Evolutionary conservation across 1,140 invertebrate genomes (phyloP), one percentile per base, ranked within the genome.

Genomic region (Apis cerana): DNA sequence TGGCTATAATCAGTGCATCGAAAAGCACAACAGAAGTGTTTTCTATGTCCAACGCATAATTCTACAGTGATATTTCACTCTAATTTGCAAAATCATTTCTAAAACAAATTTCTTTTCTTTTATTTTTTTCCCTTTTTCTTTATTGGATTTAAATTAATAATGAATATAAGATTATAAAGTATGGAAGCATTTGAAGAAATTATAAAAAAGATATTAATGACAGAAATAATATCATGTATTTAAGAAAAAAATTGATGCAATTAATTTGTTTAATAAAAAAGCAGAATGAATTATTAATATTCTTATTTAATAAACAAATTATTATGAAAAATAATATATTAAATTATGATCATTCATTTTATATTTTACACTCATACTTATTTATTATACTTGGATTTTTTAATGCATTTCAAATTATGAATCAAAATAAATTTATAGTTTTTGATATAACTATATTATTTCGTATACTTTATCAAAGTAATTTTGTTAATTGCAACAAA

Each of bases 371-470:
- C 9, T 71, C 33, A 21, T 52, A 52, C 19, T 72, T 83, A 83
- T 83, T 82, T 83, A 79, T 83, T 77, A 72, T 33, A 77, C 19
- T 17, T 43, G 52, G 17, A 11, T 69, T 27, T 70, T 79, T 70
- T 23, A 50, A 64, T 82, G 64, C 74, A 82, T 75, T 82, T 77
- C 21, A 50, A 59, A 58, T 54, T 27, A 33, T 27, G n/a, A 11
- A 43, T 15, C 50, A 21, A 78, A 15, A 23, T 23, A 50, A 62
- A 59, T 59, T 33, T 72, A 13, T 74, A 43, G 27, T 61, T 54
- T 52, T 12, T 2, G 13, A 64, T n/a, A 9, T 9, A 33, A 0
- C 21, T 33, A 59, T 4, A 43, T 62, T 33, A 43, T 58, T 50
- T 33, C 17, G 11, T 43, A 1, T 5, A 21, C 9, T 59, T 56